Percentiles rank a stretch among this genome's conserved stretches.
These are phyloP conservation scores for Hozukius guyotensis DNA, from an alignment of 2,797 vertebrate species.

Conservation along the genomic window DNA sequence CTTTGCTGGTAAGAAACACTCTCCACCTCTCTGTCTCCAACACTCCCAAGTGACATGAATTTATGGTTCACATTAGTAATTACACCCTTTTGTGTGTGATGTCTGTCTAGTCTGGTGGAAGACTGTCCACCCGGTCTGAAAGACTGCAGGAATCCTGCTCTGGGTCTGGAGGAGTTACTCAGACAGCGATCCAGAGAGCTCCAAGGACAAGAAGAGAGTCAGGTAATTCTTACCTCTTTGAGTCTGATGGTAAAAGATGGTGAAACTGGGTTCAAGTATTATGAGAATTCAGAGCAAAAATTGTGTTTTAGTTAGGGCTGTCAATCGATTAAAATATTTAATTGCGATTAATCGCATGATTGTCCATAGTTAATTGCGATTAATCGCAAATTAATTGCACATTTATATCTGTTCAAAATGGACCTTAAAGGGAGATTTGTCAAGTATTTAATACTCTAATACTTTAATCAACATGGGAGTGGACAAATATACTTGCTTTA, in stretches of 20 bases:
- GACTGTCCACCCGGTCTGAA: conserved; percentile 82
- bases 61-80: background rate
- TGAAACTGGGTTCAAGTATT: background rate
- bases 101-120: conserved; percentile 84
- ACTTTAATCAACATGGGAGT: too few relatives aligned
- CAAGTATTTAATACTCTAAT: too few relatives aligned
- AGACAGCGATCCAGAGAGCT: conserved; percentile 83
- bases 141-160: conserved; percentile 82
- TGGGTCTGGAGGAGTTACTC: conserved; percentile 89
- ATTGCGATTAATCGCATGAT: too few relatives aligned
- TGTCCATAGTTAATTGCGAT: too few relatives aligned
- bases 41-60: background rate
- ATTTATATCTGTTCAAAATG: too few relatives aligned
- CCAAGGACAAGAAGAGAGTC: conserved; percentile 86
- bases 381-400: too few relatives aligned
- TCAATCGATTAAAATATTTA: too few relatives aligned
- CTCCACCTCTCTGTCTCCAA: background rate
- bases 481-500: too few relatives aligned
- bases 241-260: background rate
- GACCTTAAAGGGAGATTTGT: too few relatives aligned
- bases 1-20: conserved; percentile 87
- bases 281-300: background rate
- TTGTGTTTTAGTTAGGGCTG: background rate
- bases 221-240: conserved; percentile 73
- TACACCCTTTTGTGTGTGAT: background rate